These are phyloP conservation scores for Spinibarbus caldwelli DNA, from an alignment of 2,797 vertebrate genomes.

Conservation along the genomic window DNA sequence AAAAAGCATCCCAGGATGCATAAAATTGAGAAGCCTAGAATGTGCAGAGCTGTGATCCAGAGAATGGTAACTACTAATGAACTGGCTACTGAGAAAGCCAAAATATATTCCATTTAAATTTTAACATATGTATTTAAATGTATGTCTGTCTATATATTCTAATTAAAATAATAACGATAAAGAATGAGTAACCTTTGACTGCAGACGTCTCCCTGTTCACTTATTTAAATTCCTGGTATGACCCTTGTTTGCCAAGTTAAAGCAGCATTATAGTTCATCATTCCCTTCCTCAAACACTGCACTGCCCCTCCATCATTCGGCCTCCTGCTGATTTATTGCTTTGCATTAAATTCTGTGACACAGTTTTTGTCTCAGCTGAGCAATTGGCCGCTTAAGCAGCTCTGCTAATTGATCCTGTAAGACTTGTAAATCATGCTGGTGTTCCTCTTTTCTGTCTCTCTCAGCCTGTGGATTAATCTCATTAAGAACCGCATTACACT, in stretches of 20 bases:
- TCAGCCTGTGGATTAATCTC: conserved; percentile 71
- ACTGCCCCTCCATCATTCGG: conserved; percentile 27
- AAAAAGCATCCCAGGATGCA: background rate
- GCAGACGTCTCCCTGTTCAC: background rate
- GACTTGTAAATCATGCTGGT: conserved; percentile 75
- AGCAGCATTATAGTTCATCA: conserved; percentile 18
- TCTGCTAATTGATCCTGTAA: conserved; percentile 80
- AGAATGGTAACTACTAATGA: background rate
- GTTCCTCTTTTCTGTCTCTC: conserved; percentile 69
- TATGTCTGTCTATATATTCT: background rate
- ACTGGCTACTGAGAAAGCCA: background rate
- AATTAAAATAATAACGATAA: background rate
- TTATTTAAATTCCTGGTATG: conserved; percentile 6
- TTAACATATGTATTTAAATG: background rate
- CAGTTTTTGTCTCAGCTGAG: conserved; percentile 72
- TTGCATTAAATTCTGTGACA: conserved; percentile 51
- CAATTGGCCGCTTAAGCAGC: conserved; percentile 71
- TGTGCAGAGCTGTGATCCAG: background rate
- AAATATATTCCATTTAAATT: background rate
- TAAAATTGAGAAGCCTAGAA: background rate
- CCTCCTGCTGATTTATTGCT: conserved; percentile 50
- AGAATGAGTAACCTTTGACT: too few relatives aligned
- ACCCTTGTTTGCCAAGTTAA: conserved; percentile 5
- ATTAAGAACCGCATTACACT: conserved; percentile 65
- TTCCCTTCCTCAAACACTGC: conserved; percentile 13